Conservation (phyloP, 2,888 invertebrate species). For the Sisyra terminalis region DNA sequence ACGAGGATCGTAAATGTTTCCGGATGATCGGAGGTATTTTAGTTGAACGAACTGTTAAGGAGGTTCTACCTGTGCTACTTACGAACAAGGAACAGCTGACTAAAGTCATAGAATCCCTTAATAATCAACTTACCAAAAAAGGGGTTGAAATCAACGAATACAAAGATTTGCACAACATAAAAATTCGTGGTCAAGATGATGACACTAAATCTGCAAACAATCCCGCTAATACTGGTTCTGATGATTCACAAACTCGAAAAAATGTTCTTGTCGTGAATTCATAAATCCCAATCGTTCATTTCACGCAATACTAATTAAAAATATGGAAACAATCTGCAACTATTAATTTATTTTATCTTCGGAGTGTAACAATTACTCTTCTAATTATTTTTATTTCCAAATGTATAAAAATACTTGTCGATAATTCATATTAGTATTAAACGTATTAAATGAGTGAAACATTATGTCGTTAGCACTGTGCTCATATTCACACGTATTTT, state of each 20-base stretch:
- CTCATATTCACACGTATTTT: no score
- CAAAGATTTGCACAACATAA: conserved; percentile 79
- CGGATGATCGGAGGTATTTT: conserved; percentile 87
- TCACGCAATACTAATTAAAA: background rate
- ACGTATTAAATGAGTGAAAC: no score
- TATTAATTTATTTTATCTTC: no score
- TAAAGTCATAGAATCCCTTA: conserved; percentile 60
- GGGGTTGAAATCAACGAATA: conserved; percentile 84
- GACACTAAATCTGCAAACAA: conserved; percentile 10
- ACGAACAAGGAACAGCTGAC: conserved; percentile 66
- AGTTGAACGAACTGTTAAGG: conserved; percentile 82
- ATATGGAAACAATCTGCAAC: background rate
- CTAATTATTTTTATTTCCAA: no score
- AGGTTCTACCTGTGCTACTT: conserved; percentile 70
- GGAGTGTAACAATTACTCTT: no score
- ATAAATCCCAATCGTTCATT: background rate
- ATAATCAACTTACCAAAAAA: conserved; percentile 68
- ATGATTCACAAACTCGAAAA: conserved; percentile 20
- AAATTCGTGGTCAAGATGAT: conserved; percentile 55
- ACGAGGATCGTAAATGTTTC: conserved; percentile 74
- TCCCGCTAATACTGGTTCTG: background rate
- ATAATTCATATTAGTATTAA: no score
- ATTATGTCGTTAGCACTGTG: no score
- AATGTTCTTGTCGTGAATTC: conserved; percentile 23
- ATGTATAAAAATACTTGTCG: no score